These are phyloP conservation scores for Pterocles gutturalis DNA, from an alignment of 2,113 vertebrate genomes.

Conservation along the genomic window DNA sequence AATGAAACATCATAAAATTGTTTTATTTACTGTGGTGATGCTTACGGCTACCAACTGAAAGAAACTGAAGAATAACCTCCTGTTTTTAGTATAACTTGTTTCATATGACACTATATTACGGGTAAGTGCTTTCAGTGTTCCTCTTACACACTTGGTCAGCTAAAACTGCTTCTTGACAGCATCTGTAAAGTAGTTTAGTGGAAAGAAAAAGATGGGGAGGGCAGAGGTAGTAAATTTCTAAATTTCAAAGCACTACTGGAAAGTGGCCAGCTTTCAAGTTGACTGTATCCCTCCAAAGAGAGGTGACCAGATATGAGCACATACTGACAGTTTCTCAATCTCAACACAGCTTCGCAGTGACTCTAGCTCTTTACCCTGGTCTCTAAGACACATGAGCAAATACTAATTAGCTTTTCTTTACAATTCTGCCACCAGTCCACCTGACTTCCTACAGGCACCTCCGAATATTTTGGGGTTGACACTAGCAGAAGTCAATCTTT, in stretches of 20 bases:
- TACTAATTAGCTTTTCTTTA: not conserved
- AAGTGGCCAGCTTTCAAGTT: not conserved
- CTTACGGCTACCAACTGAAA: not conserved
- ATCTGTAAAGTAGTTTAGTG: not conserved
- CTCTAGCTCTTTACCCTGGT: not conserved
- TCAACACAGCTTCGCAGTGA: not conserved
- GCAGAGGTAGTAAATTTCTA: not conserved
- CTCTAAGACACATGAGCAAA: not conserved
- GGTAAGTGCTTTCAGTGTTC: not conserved
- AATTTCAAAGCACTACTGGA: not conserved
- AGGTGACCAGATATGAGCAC: not conserved
- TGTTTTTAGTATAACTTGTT: not conserved
- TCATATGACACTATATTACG: fast-evolving
- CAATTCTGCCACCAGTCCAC: not conserved
- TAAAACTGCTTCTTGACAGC: not conserved
- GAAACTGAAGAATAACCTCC: not conserved
- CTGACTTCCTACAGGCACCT: not conserved
- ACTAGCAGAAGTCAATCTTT: not conserved
- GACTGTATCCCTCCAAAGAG: not conserved
- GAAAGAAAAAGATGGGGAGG: not conserved
- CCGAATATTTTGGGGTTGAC: not conserved
- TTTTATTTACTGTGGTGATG: not conserved
- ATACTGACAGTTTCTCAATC: not conserved
- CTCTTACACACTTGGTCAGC: not conserved
- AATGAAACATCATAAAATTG: not conserved